Evolutionary conservation across 2,113 vertebrate genomes (phyloP), one percentile per base, ranked within the genome.

Genomic region (Platichthys flesus): DNA sequence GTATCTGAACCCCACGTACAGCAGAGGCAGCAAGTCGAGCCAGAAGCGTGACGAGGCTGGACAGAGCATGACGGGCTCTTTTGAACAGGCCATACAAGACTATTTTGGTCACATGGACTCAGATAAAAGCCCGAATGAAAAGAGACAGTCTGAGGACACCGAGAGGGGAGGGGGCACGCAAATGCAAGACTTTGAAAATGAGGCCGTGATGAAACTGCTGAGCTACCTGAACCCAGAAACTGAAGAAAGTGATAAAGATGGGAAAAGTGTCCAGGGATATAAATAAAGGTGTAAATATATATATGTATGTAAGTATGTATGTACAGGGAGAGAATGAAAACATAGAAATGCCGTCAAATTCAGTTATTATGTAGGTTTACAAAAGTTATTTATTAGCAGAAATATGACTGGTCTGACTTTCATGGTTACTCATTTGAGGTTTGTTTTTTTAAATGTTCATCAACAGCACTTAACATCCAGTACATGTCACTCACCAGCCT

Each of bases 191-290:
- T 82, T 93, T 67, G 96, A 97, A 72, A 96, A 97, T 79, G 95
- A 97, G 78, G 93, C 94, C 12, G 89, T 96, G 86, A 97, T 97
- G 89, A 95, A 90, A 72, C 16, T 98, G 79, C 88, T 98, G 73
- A 95, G 94, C 82, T 96, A 95, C 40, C 91, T 99, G 82, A 96
- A 95, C 76, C 96, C 96, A 76, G 96, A 97, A 87, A 95, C 93
- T 68, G 92, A 93, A 70, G 95, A 95, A 64, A 94, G 92, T 4
- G 84, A 85, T 4, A 94, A 90, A 69, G 85, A 94, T n/a, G 87
- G 88, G 67, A 96, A 96, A 90, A 88, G 92, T 65, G 93, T 90
- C 18, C 91, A 93, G 86, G 95, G 96, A 95, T 86, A 63, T 90
- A 88, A 66, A 84, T 21, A 51, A 65, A 7, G 75, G 35, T 71